These are phyloP conservation scores for Creontiades dilutus DNA, from an alignment of 2,888 invertebrate species.

Conservation along the genomic window DNA sequence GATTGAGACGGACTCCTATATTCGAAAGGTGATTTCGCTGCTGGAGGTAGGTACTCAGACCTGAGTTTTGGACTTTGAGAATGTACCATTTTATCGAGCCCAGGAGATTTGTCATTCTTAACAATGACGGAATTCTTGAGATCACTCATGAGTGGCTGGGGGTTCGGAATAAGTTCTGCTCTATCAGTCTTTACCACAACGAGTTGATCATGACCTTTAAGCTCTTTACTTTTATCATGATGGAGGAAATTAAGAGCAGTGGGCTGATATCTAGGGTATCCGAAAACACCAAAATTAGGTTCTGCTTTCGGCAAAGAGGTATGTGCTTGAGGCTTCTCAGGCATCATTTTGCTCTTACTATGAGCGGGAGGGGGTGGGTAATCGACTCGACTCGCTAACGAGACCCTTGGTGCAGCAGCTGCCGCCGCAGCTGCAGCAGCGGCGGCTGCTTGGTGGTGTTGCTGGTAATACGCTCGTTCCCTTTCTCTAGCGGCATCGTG, in stretches of 20 bases:
- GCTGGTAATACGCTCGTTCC: slow-evolving; percentile 78
- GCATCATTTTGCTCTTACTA: slow-evolving; percentile 77
- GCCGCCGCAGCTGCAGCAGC: slow-evolving; percentile 66
- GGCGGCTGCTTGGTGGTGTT: slow-evolving; percentile 77
- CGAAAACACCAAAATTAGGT: slow-evolving; percentile 84
- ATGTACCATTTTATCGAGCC: slow-evolving; percentile 79
- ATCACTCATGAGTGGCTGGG: slow-evolving; percentile 85
- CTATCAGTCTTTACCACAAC: slow-evolving; percentile 75
- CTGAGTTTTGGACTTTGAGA: slow-evolving; percentile 82
- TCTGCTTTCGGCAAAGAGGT: slow-evolving; percentile 82
- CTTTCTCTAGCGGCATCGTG: slow-evolving; percentile 77
- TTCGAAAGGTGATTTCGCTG: slow-evolving; percentile 77
- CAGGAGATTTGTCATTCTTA: slow-evolving; percentile 86
- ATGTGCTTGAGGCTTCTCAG: slow-evolving; percentile 76
- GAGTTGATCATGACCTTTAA: slow-evolving; percentile 79
- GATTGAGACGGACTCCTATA: slow-evolving; percentile 79
- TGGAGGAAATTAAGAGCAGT: slow-evolving; percentile 76
- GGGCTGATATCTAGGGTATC: slow-evolving; percentile 81
- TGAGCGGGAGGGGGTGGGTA: slow-evolving; percentile 80
- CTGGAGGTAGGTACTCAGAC: slow-evolving; percentile 80
- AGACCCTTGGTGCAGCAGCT: slow-evolving; percentile 53
- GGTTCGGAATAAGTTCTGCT: slow-evolving; percentile 81
- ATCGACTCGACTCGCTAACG: slow-evolving; percentile 78
- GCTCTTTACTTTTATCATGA: slow-evolving; percentile 82
- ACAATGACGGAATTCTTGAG: slow-evolving; percentile 88